Evolutionary conservation across 1,140 invertebrate species (phyloP), one percentile per base, ranked within the genome.

Genomic region (Ceratoteleas bidentatus): DNA sequence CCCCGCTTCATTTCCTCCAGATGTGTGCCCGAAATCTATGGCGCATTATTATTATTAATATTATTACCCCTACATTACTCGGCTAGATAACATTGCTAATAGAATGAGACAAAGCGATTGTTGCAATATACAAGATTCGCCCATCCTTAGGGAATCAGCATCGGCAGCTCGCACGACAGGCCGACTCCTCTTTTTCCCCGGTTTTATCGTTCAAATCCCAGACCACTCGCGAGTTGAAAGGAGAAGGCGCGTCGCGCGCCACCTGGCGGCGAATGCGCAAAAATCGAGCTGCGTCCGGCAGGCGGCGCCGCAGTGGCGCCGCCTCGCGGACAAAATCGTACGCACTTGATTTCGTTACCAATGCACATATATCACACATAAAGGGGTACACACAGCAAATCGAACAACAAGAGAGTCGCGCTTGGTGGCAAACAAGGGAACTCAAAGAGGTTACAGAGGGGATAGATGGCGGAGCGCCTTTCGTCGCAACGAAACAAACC

Each of bases 311-410:
- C 34, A 7, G 24, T 62, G 24, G 43, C 45, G 32, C 16, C 62
- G n/a, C 33, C 16, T 58, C n/a, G 16, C 43, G 43, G 10, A 40
- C 24, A 15, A 65, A 52, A 38, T 54, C 36, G 33, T 47, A 43
- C 47, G 54, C 16, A 54, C 14, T 57, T 62, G 40, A 9, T 43
- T 50, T 49, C 49, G 57, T 75, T 60, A 70, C 66, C 58, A 24
- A 64, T 82, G 73, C 68, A 76, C 57, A 73, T 69, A 77, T 66
- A 77, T 77, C 74, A 77, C 80, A 77, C 62, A 73, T 73, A 76
- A 77, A 80, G 73, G 73, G 58, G 64, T 82, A 82, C 73, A 77
- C 69, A 77, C 80, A 82, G 43, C 69, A 74, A 77, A 82, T 73
- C 68, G 61, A 77, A 82, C 69, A 68, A 53, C 76, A 76, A 70